A percentile compares a stretch with the other conserved stretches of the same genome.
These are phyloP conservation scores for Volucella inanis DNA, from an alignment of 2,888 invertebrate species.

Conservation along the genomic window DNA sequence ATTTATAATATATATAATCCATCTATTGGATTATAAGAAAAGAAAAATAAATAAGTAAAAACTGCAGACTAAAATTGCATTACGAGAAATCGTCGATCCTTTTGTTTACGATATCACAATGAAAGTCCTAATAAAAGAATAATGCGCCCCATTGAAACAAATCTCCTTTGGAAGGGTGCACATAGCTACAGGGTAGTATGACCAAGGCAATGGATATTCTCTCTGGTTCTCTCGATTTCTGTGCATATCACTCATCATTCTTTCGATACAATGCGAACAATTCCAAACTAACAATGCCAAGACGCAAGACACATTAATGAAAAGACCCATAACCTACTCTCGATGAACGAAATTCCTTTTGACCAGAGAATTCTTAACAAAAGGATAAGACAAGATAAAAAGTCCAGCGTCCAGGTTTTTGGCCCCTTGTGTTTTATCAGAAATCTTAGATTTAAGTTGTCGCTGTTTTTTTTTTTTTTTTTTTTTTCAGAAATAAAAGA, in stretches of 20 bases:
- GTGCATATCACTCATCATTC: slow-evolving; percentile 4
- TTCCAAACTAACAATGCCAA: slow-evolving; percentile 41
- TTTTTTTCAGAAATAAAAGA: slow-evolving; percentile 1
- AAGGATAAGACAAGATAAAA: slow-evolving; percentile 58
- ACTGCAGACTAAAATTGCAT: slow-evolving; percentile 56
- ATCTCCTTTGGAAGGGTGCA: slow-evolving; percentile 48
- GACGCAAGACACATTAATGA: slow-evolving; percentile 39
- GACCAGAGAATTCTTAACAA: slow-evolving; percentile 9
- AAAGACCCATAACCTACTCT: slow-evolving; percentile 32
- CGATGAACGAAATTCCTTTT: slow-evolving; percentile 32
- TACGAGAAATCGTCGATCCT: slow-evolving; percentile 9
- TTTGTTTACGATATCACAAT: slow-evolving; percentile 51
- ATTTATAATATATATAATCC: slow-evolving; percentile 2
- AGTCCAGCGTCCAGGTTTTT: slow-evolving; percentile 7
- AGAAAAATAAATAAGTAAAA: slow-evolving; percentile 17
- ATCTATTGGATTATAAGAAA: slow-evolving; percentile 28
- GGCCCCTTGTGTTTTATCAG: slow-evolving; percentile 9
- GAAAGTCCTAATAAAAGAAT: slow-evolving; percentile 52
- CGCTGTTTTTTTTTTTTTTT: too few relatives aligned
- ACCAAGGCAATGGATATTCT: too few relatives aligned
- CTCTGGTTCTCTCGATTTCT: slow-evolving; percentile 1
- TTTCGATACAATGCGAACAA: slow-evolving; percentile 36
- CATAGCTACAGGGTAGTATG: background rate
- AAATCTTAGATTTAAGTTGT: slow-evolving; percentile 13
- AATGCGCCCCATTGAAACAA: slow-evolving; percentile 34